phyloP scores from a whole-genome alignment of 53 echinoderm and acorn worm genomes.

The Zoroaster sp. region DNA sequence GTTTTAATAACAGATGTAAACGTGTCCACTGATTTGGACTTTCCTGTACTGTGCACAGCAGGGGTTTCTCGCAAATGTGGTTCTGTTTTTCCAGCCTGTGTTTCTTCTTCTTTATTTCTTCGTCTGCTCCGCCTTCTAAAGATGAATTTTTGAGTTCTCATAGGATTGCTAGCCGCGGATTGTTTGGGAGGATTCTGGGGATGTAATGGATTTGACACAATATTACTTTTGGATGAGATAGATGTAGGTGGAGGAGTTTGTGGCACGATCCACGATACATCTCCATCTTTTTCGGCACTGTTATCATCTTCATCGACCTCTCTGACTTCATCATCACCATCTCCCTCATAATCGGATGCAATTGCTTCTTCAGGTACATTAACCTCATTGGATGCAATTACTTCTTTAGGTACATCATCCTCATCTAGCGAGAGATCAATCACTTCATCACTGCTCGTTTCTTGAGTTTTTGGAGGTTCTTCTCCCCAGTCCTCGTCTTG shows the following conservation, averaged over 20 bases:
- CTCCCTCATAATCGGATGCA: background rate
- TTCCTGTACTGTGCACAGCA: background rate
- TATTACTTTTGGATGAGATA: background rate
- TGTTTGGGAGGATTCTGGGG: background rate
- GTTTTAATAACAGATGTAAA: background rate
- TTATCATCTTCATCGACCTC: background rate
- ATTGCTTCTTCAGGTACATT: background rate
- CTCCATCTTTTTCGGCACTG: background rate
- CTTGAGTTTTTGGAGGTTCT: background rate
- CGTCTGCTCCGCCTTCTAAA: slow-evolving; percentile 3
- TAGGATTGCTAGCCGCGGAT: background rate
- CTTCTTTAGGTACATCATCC: slow-evolving; percentile 1
- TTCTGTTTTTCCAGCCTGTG: background rate
- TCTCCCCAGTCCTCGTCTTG: no score
- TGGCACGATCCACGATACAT: background rate
- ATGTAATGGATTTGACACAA: background rate
- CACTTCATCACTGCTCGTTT: background rate
- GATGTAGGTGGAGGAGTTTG: background rate
- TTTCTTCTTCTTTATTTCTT: background rate
- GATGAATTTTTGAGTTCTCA: slow-evolving; percentile 22
- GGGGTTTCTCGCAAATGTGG: background rate
- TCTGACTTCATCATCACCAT: background rate
- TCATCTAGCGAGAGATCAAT: slow-evolving; percentile 60
- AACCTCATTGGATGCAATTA: background rate
- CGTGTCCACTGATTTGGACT: background rate